These are phyloP conservation scores for Subacronicta megacephala DNA, from an alignment of 2,888 invertebrate species.

Conservation along the genomic window DNA sequence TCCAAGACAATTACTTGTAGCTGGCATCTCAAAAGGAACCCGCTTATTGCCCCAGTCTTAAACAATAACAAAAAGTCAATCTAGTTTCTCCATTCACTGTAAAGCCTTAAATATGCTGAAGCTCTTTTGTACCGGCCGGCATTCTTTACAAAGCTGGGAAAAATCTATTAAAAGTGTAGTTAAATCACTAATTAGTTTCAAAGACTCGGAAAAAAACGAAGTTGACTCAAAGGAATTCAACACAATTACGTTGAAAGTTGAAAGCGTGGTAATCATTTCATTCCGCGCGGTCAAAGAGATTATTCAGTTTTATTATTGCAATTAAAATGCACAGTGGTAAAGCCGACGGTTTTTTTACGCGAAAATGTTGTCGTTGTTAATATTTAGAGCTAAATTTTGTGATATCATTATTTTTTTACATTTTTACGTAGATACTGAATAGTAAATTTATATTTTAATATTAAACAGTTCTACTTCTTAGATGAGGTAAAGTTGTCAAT, in stretches of 20 bases:
- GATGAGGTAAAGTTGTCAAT: too few species aligned
- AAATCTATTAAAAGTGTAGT: constrained; percentile 58
- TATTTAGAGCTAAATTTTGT: not conserved
- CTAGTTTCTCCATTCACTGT: constrained; percentile 37
- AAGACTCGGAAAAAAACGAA: constrained; percentile 48
- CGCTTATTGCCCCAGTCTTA: not conserved
- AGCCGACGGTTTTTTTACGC: constrained; percentile 11
- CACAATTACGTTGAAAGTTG: constrained; percentile 41
- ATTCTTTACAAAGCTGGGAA: constrained; percentile 47
- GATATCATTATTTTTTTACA: too few species aligned
- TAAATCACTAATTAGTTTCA: constrained; percentile 61
- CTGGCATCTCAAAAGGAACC: constrained; percentile 6
- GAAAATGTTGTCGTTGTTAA: constrained; percentile 4
- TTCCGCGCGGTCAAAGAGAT: constrained; percentile 37
- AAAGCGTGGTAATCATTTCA: constrained; percentile 52
- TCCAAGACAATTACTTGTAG: not conserved
- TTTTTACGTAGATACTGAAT: not conserved
- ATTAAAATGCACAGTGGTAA: constrained; percentile 44
- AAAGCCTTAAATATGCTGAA: constrained; percentile 34
- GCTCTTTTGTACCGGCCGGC: constrained; percentile 26
- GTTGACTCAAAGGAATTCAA: constrained; percentile 50
- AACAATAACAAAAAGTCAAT: constrained; percentile 26
- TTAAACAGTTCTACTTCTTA: too few species aligned
- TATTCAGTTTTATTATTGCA: constrained; percentile 50
- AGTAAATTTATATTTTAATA: too few species aligned